phyloP scores from a whole-genome alignment of 2,888 invertebrate genomes.

The Folsomia candida region DNA sequence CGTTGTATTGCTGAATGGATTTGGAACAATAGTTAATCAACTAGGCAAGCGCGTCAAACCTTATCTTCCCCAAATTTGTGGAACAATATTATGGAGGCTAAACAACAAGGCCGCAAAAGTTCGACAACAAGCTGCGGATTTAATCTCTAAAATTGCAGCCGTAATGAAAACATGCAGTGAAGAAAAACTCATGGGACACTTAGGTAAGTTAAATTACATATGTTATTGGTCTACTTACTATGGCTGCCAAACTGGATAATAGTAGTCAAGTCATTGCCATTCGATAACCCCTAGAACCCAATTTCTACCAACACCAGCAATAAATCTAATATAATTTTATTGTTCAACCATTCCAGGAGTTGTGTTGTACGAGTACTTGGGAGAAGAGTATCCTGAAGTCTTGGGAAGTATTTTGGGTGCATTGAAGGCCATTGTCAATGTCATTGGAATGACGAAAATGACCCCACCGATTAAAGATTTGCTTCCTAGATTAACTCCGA shows the following conservation, averaged over 20 bases:
- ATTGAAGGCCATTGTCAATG: slow-evolving; percentile 98
- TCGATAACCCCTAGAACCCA: no score
- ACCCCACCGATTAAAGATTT: slow-evolving; percentile 99
- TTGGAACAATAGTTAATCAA: slow-evolving; percentile 97
- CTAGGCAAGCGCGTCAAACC: slow-evolving; percentile 93
- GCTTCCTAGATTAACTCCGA: slow-evolving; percentile 92
- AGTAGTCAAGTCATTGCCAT: no score
- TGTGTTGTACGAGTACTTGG: slow-evolving; percentile 96
- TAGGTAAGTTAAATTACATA: no score
- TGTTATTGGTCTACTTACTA: no score
- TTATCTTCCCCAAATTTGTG: slow-evolving; percentile 98
- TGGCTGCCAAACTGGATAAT: no score
- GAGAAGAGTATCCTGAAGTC: slow-evolving; percentile 99
- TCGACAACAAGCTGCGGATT: slow-evolving; percentile 97
- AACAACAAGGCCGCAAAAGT: slow-evolving; percentile 99
- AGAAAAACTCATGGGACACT: slow-evolving; percentile 99
- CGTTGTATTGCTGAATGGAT: slow-evolving; percentile 98
- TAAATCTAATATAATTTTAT: no score
- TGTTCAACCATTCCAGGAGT: no score
- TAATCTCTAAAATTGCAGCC: slow-evolving; percentile 92
- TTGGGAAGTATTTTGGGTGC: slow-evolving; percentile 97
- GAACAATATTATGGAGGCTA: slow-evolving; percentile 98
- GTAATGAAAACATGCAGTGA: slow-evolving; percentile 99
- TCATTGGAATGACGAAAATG: slow-evolving; percentile 99
- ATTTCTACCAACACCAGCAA: no score